Evolutionary conservation across 2,888 invertebrate genomes (phyloP), one percentile per base, ranked within the genome.

Genomic region (Dione juno): DNA sequence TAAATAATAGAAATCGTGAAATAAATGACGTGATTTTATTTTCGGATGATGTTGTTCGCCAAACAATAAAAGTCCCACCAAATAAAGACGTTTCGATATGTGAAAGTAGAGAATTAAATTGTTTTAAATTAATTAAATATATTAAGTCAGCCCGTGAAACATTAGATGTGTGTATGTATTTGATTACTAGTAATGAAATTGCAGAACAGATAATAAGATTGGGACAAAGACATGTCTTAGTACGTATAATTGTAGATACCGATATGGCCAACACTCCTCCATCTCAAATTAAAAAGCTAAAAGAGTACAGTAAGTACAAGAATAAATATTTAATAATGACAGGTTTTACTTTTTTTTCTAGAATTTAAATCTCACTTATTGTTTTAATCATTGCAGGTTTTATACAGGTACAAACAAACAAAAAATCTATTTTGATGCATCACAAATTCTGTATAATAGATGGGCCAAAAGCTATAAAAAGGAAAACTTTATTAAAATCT

Each of bases 381-480:
- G 7, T 50, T 28, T 37, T 40, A 50, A 57, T 0, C 76, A 69
- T 83, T 80, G 19, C 82, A 93, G 93, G 93, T 87, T 93, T 93
- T 76, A 92, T 93, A 70, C 85, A 91, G 79, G 91, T 93, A 69
- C 93, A 93, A 77, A 90, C 88, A 21, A 92, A 88, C 73, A 90
- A 88, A 66, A 90, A 90, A 68, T 87, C 94, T 0, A 94, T 92
- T 79, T 86, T 96, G 75, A 96, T 97, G 96, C 97, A 97, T 82
- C 97, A 97, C 84, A 97, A 97, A 84, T 97, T 96, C 89, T 95
- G 94, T 71, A 85, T 97, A 58, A 88, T 96, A 74, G 97, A 97
- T 82, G 92, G 92, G 72, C 90, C 92, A 54, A 88, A 85, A 80
- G 92, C 93, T 65, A 82, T 91, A 72, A 89, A 83, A 78, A 80